Base-by-base conservation (phyloP, 2,888 invertebrate genomes). In the Dicranocentrus wangi region DNA sequence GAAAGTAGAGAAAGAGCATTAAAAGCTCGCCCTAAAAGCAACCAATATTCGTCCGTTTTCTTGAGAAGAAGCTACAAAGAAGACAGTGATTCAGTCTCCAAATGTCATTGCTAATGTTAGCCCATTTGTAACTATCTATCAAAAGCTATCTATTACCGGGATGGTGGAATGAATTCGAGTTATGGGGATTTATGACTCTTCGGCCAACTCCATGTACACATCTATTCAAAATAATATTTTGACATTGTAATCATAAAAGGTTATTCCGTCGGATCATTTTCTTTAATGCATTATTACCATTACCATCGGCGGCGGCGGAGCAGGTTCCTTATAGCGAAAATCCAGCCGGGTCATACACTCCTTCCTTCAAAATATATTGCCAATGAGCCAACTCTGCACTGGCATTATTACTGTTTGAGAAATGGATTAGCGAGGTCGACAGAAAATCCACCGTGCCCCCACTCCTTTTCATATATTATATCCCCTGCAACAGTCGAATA, bases 41-140 rank as follows among this genome's bases (percentile, higher is more conserved):
- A 61, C 32, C n/a, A 39, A 61, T 69, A 69, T 53, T n/a, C 55
- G n/a, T 55, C 27, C 28, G 69, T 71, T 58, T 70, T 55, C 69
- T 27, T 27, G n/a, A 21, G 8, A 25, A 68, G 68, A 51, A 42
- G 42, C 65, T 55, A 17, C 17, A 68, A 72, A 63, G 65, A 53
- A 65, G 76, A 75, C 76, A 76, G 79, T 71, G 79, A 79, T 79
- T 79, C 79, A 79, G 79, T 71, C 79, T 79, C 71, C 39, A 79
- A 79, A 79, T 79, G 79, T 79, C 79, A 79, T 79, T 58, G 79
- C 71, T 79, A 79, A 79, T 79, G 79, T 71, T 53, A 39, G 66
- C 79, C 71, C 71, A 79, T 79, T 79, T 79, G 65, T 79, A 71
- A 79, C 79, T 79, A 79, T 79, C 79, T 79, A 79, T 79, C 79